Base-by-base conservation (phyloP, 2,888 invertebrate species). In the Patella ulyssiponensis region DNA sequence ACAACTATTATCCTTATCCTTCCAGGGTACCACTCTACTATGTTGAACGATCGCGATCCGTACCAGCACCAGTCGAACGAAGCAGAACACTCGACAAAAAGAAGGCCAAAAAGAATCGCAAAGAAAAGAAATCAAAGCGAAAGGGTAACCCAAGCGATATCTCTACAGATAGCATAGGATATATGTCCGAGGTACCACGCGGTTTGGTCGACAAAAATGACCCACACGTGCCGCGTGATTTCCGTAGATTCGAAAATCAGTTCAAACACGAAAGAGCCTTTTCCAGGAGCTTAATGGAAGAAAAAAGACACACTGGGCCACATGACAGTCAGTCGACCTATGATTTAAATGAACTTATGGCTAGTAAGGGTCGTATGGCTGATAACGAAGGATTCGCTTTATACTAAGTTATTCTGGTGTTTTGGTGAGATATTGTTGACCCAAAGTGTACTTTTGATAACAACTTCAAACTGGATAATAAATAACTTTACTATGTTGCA, bases 231-330 rank as follows among this genome's bases (percentile, higher is more conserved):
- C 88, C 85, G 27, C 78, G 88, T 52, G 87, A 88, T 82, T 88
- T 88, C 77, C 81, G 87, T 71, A 79, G 84, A 14, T 75, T 81
- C 70, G 85, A 87, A 80, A 88, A 88, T 70, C 88, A 88, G 77
- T 86, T 87, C 75, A 82, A 86, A 80, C 88, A 88, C 77, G 89
- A 89, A 80, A 80, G 83, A 75, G 82, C 85, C 27, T 87, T 88
- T 75, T 82, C 83, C 9, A 58, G 81, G 14, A 86, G 86, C 58
- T 83, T 88, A 74, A 80, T 82, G 9, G 86, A 84, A 76, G 86
- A 88, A 73, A 81, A 76, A 5, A 76, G 87, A 51, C 81, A 75
- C 52, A 79, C 80, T 51, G 83, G 84, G 5, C 71, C 78, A 3
- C 78, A 78, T 15, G 77, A 79, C 17, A 79, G 80, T 11, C 85